Conservation (phyloP, 35 echinoderm and acorn worm species). For the Diadema setosum region DNA sequence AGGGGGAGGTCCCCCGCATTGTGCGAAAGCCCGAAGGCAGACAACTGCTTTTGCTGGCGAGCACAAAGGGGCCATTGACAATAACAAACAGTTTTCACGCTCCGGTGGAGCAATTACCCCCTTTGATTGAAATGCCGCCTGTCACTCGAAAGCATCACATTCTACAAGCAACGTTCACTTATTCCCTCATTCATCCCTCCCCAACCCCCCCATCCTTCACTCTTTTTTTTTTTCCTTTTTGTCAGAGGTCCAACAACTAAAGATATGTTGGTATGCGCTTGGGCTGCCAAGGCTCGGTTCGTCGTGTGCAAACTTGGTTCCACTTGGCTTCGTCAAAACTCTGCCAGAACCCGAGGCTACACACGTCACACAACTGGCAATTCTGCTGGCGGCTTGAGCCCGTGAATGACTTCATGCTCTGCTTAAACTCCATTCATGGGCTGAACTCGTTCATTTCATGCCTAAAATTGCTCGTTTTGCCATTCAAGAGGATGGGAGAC, state of each 20-base stretch:
- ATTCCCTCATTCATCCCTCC: too few species aligned
- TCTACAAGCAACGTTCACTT: neutral
- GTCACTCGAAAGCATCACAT: neutral
- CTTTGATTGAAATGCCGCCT: neutral
- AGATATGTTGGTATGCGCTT: too few species aligned
- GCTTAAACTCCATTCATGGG: neutral
- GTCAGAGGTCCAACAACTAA: too few species aligned
- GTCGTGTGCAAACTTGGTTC: too few species aligned
- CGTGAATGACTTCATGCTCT: neutral
- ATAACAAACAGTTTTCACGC: conserved; percentile 14
- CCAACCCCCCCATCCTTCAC: too few species aligned
- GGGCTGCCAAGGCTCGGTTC: too few species aligned
- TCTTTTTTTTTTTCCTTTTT: too few species aligned
- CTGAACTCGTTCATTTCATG: neutral
- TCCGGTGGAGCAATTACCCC: neutral
- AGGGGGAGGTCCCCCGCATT: too few species aligned
- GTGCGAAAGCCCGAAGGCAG: neutral
- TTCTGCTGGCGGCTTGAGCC: neutral
- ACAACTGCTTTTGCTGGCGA: neutral
- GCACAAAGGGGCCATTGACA: neutral
- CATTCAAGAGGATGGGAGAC: too few species aligned
- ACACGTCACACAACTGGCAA: too few species aligned
- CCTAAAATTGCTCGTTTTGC: neutral
- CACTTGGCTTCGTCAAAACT: too few species aligned
- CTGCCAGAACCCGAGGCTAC: too few species aligned